Evolutionary conservation across 2,888 invertebrate species (phyloP), one percentile per base, ranked within the genome.

Genomic region (Parthenolecanium corni): DNA sequence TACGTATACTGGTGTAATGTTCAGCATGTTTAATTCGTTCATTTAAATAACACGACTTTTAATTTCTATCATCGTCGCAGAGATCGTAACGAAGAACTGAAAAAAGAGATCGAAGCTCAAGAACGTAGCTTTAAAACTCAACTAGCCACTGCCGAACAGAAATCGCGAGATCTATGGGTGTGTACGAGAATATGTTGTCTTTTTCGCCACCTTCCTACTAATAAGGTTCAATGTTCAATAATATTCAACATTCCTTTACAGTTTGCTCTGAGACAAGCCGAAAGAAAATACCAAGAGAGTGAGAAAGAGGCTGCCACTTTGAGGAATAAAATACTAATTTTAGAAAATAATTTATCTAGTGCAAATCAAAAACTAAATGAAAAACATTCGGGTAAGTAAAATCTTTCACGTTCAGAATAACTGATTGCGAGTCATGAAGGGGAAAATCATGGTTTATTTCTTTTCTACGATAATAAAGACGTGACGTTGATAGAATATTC

Each of bases 91-190:
- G 83, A 84, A 71, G 78, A 81, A 62, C 73, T 92, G 66, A 87
- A 87, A 64, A 81, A 86, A 62, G 92, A 92, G 76, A 82, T 92
- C 65, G 80, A 88, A n/a, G 89, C 89, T 64, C 89, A 89, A 73
- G 86, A 90, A 73, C 84, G 81, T 66, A 78, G 80, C 67, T 74
- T 79, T 67, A 81, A 80, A 70, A 76, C 75, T 70, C 89, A 89
- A 71, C 83, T 89, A 67, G 80, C 88, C 62, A 80, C 82, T 64
- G 78, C 88, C 64, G 91, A 92, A 74, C 83, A 85, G 69, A 86
- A 89, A 67, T 85, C 88, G 16, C 90, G 92, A 74, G 85, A 87
- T 70, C 84, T 86, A 67, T 89, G 89, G 92, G 81, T 80, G 69
- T 44, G 23, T 24, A 23, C 25, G 40, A 25, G n/a, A n/a, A 36